These are phyloP conservation scores for Bathynomus jamesi DNA, from an alignment of 1,140 invertebrate genomes.

Conservation along the genomic window DNA sequence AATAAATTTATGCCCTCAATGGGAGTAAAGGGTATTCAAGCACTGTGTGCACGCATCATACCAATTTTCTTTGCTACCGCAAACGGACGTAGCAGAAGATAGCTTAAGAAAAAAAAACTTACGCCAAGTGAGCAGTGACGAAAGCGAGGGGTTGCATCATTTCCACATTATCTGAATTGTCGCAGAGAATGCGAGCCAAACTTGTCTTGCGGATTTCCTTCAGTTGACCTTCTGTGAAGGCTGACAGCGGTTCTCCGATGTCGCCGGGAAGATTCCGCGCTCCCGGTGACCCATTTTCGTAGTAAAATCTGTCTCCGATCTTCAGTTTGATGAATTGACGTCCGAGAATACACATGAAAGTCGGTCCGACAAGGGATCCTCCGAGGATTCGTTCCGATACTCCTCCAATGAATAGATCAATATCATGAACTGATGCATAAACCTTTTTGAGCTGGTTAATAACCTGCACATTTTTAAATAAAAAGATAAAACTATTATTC, in stretches of 20 bases:
- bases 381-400: slow-evolving; percentile 59
- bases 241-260: slow-evolving; percentile 42
- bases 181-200: slow-evolving; percentile 51
- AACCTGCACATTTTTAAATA: neutral
- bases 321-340: slow-evolving; percentile 78
- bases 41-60: no score
- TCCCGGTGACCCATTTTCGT: slow-evolving; percentile 60
- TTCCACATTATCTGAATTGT: slow-evolving; percentile 50
- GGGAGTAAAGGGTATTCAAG: no score
- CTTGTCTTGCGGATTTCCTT: slow-evolving; percentile 49
- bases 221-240: slow-evolving; percentile 50
- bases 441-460: neutral
- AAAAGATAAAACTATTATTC: no score
- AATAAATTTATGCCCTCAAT: no score
- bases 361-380: slow-evolving; percentile 67
- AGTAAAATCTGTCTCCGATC: slow-evolving; percentile 76
- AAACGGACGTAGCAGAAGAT: neutral
- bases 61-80: no score
- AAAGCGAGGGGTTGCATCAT: slow-evolving; percentile 51
- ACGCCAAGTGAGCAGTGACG: slow-evolving; percentile 56
- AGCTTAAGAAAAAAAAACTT: slow-evolving; percentile 13
- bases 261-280: neutral
- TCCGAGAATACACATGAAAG: slow-evolving; percentile 71
- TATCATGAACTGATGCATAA: slow-evolving; percentile 52
- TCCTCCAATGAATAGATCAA: slow-evolving; percentile 72